Percentiles rank a stretch among this genome's conserved stretches.
Conservation (phyloP, 2,113 vertebrate genomes). For the Ochotona curzoniae region DNA sequence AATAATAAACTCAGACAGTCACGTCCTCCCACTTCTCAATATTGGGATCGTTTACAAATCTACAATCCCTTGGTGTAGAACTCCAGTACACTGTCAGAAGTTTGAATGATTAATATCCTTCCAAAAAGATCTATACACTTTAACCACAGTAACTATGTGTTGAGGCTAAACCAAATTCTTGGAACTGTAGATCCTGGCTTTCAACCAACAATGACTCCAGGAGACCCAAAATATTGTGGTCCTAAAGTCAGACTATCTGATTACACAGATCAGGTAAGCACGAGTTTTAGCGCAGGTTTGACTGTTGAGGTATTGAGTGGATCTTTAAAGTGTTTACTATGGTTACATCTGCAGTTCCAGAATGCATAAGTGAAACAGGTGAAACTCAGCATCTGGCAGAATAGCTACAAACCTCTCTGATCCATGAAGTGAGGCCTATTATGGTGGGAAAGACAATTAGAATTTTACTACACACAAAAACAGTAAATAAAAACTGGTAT, state of each 20-base stretch:
- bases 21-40: not conserved
- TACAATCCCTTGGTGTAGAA: too few species aligned
- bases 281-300: not conserved
- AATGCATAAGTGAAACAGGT: too few species aligned
- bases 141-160: not conserved
- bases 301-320: not conserved
- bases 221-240: not conserved
- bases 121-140: not conserved
- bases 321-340: not conserved
- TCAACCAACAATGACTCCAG: not conserved
- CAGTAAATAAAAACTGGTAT: not conserved
- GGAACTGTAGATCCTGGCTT: not conserved
- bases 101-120: not conserved
- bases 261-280: not conserved
- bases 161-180: not conserved
- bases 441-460: not conserved
- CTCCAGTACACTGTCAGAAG: too few species aligned
- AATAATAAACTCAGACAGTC: not conserved
- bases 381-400: too few species aligned
- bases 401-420: not conserved
- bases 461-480: not conserved
- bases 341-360: not conserved
- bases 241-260: not conserved
- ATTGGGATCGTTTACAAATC: not conserved
- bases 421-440: not conserved